phyloP scores from a whole-genome alignment of 2,888 invertebrate genomes.

The Drosophila gaucha region DNA sequence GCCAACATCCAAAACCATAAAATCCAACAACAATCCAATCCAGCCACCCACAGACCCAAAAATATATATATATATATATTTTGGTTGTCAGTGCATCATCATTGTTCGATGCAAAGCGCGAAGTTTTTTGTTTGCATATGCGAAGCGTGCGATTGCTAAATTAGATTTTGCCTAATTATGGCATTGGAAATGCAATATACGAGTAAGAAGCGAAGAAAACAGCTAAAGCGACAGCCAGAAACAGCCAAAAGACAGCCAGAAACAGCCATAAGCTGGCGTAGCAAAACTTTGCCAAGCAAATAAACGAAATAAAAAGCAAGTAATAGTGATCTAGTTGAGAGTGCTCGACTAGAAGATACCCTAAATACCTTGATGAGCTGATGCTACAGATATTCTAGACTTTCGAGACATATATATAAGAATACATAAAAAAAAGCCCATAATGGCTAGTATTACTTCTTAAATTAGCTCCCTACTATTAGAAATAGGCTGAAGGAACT shows the following conservation, averaged over 20 bases:
- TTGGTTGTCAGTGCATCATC: conserved; percentile 29
- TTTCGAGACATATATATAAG: no score
- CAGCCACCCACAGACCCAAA: conserved; percentile 1
- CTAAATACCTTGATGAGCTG: background rate
- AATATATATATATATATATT: background rate
- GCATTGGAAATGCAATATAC: conserved; percentile 66
- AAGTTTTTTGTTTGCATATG: conserved; percentile 43
- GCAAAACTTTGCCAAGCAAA: conserved; percentile 44
- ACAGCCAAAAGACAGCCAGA: conserved; percentile 21
- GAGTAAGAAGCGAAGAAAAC: conserved; percentile 11
- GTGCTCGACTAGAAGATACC: background rate
- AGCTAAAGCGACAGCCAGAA: conserved; percentile 16
- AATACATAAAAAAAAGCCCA: no score
- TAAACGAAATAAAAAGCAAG: conserved; percentile 28
- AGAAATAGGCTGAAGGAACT: background rate
- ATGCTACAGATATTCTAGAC: background rate
- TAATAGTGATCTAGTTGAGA: background rate
- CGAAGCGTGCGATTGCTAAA: conserved; percentile 62
- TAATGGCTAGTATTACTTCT: no score
- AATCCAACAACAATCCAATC: conserved; percentile 13
- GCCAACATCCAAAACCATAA: conserved; percentile 22
- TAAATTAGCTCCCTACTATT: no score
- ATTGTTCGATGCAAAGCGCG: conserved; percentile 42
- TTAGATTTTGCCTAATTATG: conserved; percentile 76
- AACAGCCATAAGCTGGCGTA: conserved; percentile 33